Evolutionary conservation across 2,797 vertebrate genomes (phyloP), one percentile per base, ranked within the genome.

Genomic region (Notolepis coatsorum): DNA sequence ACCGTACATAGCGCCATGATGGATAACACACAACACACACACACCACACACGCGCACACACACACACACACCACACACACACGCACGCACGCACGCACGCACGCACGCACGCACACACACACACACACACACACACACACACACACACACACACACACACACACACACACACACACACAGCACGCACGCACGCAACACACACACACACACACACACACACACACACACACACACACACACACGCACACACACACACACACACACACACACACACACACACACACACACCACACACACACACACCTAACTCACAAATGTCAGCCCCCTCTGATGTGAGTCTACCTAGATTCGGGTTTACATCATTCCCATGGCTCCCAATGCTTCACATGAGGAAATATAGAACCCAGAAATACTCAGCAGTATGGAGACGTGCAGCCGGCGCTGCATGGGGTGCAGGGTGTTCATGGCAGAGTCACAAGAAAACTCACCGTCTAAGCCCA

Each of bases 291-390:
- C 28, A 66, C 27, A 72, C 13, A 46, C 55, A 35, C 37, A 21
- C 39, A 17, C 31, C 37, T 25, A n/a, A 62, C 28, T 63, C 27
- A 72, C 43, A 51, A 2, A 55, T n/a, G 56, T 69, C 60, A 67
- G 35, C 72, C 60, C 63, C 61, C 60, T 65, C 61, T 58, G 31
- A 15, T 63, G 58, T 65, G 61, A 15, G 46, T 46, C 59, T 24
- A 10, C 43, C 27, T 25, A 70, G 56, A 64, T 85, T n/a, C 68
- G 39, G 21, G 39, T 80, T 62, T 59, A 66, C 62, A 30, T 65
- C 55, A 61, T 61, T 80, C 71, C 68, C 64, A 12, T 45, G 13
- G 31, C 7, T 61, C 69, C 59, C 43, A 71, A 52, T 41, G 53
- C 63, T 58, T 73, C 63, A 12, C n/a, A 21, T n/a, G 28, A 3